Percentiles rank a stretch among this genome's conserved stretches.
phyloP scores from a whole-genome alignment of 1,140 invertebrate genomes.

The Brachionus manjavacas region DNA sequence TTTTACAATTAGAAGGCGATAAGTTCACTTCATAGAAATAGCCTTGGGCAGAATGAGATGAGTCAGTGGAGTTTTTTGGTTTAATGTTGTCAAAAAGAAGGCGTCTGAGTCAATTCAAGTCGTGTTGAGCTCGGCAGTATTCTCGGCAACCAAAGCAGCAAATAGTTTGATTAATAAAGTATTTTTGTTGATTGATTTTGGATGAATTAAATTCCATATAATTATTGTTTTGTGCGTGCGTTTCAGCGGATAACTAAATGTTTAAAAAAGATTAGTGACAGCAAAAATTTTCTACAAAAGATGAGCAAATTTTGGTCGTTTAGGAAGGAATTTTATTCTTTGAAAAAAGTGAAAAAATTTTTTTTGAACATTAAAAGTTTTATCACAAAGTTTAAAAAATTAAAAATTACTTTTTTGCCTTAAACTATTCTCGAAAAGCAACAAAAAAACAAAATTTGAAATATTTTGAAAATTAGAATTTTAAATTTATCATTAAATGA shows the following conservation, averaged over 20 bases:
- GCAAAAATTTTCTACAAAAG: too few relatives aligned
- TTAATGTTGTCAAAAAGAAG: not conserved
- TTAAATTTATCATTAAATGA: not conserved
- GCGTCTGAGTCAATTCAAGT: slow-evolving; percentile 36
- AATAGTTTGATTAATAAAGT: slow-evolving; percentile 31
- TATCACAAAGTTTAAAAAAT: too few relatives aligned
- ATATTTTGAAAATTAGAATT: not conserved
- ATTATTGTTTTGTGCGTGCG: slow-evolving; percentile 15
- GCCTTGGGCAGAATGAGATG: not conserved
- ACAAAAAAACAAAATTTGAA: not conserved
- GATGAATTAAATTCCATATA: slow-evolving; percentile 30
- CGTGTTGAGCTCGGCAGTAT: slow-evolving; percentile 39
- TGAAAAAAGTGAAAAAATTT: too few relatives aligned
- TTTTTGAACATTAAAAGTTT: too few relatives aligned
- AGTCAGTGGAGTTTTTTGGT: not conserved
- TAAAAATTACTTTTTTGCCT: too few relatives aligned
- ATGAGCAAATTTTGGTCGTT: too few relatives aligned
- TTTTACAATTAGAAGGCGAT: slow-evolving; percentile 1
- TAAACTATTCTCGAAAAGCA: not conserved
- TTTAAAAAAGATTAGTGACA: not conserved
- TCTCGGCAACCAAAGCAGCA: slow-evolving; percentile 35
- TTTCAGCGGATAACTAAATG: not conserved
- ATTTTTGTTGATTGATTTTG: not conserved
- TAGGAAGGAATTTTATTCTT: too few relatives aligned
- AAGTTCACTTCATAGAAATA: slow-evolving; percentile 25